Conservation (phyloP, 1,140 invertebrate genomes). For the Diorhabda carinulata region DNA sequence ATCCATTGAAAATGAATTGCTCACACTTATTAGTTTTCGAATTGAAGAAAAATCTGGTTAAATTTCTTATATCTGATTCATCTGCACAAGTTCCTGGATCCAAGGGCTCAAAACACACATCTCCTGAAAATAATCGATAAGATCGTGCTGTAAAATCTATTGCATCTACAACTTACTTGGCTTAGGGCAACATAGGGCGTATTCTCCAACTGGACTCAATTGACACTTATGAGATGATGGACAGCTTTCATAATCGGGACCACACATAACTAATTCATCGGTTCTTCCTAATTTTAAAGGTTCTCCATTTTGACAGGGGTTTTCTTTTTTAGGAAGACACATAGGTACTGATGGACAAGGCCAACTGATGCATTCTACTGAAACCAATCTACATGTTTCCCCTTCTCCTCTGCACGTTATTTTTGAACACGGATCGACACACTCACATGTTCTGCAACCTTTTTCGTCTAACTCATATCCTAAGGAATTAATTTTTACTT, state of each 20-base stretch:
- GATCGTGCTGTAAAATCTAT: no score
- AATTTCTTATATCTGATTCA: slow-evolving; percentile 47
- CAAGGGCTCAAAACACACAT: slow-evolving; percentile 75
- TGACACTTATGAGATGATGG: slow-evolving; percentile 82
- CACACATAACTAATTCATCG: slow-evolving; percentile 63
- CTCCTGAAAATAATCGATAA: slow-evolving; percentile 51
- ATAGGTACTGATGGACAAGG: slow-evolving; percentile 74
- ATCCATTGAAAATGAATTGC: slow-evolving; percentile 64
- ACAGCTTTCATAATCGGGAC: slow-evolving; percentile 67
- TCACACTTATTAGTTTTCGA: slow-evolving; percentile 71
- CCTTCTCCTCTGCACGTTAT: slow-evolving; percentile 62
- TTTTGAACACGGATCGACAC: slow-evolving; percentile 71
- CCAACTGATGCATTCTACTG: slow-evolving; percentile 50
- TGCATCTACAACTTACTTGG: slow-evolving; percentile 54
- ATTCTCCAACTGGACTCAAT: slow-evolving; percentile 72
- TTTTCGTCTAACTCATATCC: slow-evolving; percentile 57
- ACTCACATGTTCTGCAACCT: slow-evolving; percentile 72
- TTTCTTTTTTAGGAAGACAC: slow-evolving; percentile 71
- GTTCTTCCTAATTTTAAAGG: slow-evolving; percentile 56
- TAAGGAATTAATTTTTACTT: neutral
- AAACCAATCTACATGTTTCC: slow-evolving; percentile 59
- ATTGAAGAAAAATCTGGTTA: slow-evolving; percentile 74
- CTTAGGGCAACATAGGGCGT: slow-evolving; percentile 79
- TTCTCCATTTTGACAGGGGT: slow-evolving; percentile 65
- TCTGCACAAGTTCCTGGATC: slow-evolving; percentile 57